Percentiles rank a stretch among this genome's conserved stretches.
Conservation (phyloP, 92 coral and sea anemone species). For the Hydrozoanthus gracilis region DNA sequence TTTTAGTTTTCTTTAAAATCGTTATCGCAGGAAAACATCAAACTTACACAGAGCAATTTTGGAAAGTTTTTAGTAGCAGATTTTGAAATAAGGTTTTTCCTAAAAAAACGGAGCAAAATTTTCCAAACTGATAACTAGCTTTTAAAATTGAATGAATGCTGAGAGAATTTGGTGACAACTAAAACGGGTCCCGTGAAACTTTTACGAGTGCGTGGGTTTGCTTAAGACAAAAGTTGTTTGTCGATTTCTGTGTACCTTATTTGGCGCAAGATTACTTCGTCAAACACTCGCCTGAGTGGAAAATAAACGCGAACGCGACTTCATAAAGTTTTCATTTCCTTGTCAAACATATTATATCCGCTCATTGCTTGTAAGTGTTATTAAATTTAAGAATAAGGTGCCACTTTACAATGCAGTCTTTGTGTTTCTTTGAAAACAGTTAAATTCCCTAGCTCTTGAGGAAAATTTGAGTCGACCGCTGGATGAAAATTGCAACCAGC, state of each 20-base stretch:
- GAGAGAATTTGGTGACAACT: too few species aligned
- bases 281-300: constrained; percentile 20
- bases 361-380: background rate
- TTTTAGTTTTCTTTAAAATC: too few species aligned
- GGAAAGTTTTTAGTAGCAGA: too few species aligned
- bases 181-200: background rate
- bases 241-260: background rate
- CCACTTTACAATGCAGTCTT: background rate
- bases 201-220: background rate
- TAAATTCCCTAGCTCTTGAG: background rate
- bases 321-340: constrained; percentile 48
- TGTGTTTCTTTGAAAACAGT: constrained; percentile 13
- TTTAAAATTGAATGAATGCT: too few species aligned
- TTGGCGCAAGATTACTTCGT: background rate
- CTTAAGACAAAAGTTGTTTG: background rate
- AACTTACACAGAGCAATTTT: too few species aligned
- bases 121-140: too few species aligned
- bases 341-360: background rate
- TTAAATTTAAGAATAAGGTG: constrained; percentile 3
- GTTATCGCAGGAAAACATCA: too few species aligned
- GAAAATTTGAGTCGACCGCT: background rate
- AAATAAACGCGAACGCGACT: constrained; percentile 38
- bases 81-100: too few species aligned
- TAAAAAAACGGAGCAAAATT: too few species aligned
- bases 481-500: background rate